Evolutionary conservation across 2,797 vertebrate species (phyloP), one percentile per base, ranked within the genome.

Genomic region (Staurois parvus): DNA sequence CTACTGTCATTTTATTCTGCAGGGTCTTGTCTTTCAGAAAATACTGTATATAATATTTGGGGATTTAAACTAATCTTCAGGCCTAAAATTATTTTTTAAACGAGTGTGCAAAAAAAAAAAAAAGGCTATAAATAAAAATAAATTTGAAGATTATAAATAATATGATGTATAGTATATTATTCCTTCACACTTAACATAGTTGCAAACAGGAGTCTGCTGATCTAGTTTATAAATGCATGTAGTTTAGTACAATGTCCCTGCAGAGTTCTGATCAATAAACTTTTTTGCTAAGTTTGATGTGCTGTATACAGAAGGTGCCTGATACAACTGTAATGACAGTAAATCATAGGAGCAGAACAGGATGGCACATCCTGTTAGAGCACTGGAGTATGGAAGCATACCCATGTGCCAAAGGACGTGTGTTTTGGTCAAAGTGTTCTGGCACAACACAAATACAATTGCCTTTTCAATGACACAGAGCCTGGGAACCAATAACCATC

Each of bases 331-430:
- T n/a, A 79, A 29, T 79, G 7, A 40, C 37, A 28, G 56, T 32
- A 37, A 17, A 56, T 59, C 13, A 30, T 48, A 37, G 24, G n/a
- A 24, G 21, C 79, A 34, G n/a, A 86, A 80, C 85, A 86, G 85
- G 85, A 86, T 86, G 79, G 85, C 67, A 86, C 40, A 86, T 86
- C 85, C 85, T 82, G 79, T 30, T 78, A 29, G 85, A 62, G 79
- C 79, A 78, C 28, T 86, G 85, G n/a, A 28, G 72, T 81, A 59
- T 69, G 72, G 64, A 72, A 48, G 24, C 24, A 73, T 72, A 48
- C 21, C 19, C 67, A 74, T 72, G 56, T 34, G 37, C 4, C 28
- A 29, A 52, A 64, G 34, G 70, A 42, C 26, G 26, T 68, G 59
- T 48, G 28, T 45, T 26, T 40, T 77, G 83, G 75, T 77, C 82